Percentiles rank a stretch among this genome's conserved stretches.
phyloP scores from a whole-genome alignment of 2,888 invertebrate genomes.

The Troides aeacus region DNA sequence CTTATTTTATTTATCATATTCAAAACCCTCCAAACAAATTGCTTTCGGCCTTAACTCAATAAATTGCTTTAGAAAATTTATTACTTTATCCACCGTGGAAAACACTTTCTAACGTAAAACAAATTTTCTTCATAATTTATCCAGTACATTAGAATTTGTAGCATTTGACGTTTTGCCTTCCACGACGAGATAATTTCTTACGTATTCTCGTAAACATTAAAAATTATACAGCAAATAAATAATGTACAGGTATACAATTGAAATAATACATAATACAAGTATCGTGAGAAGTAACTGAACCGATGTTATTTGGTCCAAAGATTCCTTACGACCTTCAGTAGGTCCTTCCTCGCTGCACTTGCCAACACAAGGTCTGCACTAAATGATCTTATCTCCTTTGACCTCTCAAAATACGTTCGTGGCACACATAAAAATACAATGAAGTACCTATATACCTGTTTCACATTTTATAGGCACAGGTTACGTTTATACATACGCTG shows the following conservation, averaged over 20 bases:
- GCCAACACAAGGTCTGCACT: too few relatives aligned
- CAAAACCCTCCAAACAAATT: conserved; percentile 20
- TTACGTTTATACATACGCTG: not conserved
- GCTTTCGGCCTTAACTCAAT: conserved; percentile 20
- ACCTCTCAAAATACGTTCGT: not conserved
- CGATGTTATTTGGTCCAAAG: too few relatives aligned
- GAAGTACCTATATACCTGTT: not conserved
- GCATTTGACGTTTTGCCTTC: conserved; percentile 6
- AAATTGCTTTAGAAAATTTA: conserved; percentile 25
- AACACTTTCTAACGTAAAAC: conserved; percentile 13
- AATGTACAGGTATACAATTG: too few relatives aligned
- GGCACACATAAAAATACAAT: not conserved
- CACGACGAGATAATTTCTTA: not conserved
- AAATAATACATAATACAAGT: too few relatives aligned
- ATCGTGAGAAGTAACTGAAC: too few relatives aligned
- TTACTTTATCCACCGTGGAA: conserved; percentile 22
- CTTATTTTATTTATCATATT: conserved; percentile 18
- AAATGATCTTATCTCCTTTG: too few relatives aligned
- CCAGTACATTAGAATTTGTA: conserved; percentile 8
- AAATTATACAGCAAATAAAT: not conserved
- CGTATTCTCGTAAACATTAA: not conserved
- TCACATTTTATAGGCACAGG: not conserved
- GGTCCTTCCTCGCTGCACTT: too few relatives aligned
- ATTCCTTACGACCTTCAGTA: too few relatives aligned
- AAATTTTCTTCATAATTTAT: conserved; percentile 15